A percentile compares a stretch with the other conserved stretches of the same genome.
phyloP scores from a whole-genome alignment of 2,113 vertebrate species.

The Columba livia region DNA sequence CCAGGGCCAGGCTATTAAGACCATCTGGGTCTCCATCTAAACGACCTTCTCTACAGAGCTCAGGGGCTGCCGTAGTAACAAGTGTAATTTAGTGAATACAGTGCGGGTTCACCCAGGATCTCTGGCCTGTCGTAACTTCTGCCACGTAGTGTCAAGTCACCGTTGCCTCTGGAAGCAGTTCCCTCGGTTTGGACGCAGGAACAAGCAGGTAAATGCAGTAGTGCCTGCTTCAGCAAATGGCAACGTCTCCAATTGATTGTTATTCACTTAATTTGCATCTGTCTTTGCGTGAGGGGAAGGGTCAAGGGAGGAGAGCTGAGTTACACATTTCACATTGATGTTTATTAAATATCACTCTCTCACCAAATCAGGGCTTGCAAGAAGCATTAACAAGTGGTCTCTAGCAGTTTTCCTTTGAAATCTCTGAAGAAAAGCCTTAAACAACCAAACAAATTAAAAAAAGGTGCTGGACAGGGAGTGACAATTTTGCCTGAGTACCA shows the following conservation, averaged over 20 bases:
- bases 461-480: background rate
- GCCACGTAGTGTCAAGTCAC: background rate
- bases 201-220: background rate
- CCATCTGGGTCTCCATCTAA: background rate
- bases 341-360: conserved; percentile 24
- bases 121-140: background rate
- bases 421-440: background rate
- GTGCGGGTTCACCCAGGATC: background rate
- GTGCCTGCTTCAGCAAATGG: conserved; percentile 41
- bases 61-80: background rate
- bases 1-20: background rate
- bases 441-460: background rate
- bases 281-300: conserved; percentile 40
- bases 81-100: background rate
- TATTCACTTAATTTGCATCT: conserved; percentile 44
- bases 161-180: background rate
- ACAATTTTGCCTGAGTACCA: background rate
- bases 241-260: conserved; percentile 5
- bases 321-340: background rate
- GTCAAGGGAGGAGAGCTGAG: conserved; percentile 3
- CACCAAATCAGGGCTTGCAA: background rate
- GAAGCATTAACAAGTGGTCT: background rate
- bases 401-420: background rate
- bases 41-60: background rate
- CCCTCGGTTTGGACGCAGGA: background rate